Base-by-base conservation (phyloP, 2,888 invertebrate species). In the Mesoligia furuncula region DNA sequence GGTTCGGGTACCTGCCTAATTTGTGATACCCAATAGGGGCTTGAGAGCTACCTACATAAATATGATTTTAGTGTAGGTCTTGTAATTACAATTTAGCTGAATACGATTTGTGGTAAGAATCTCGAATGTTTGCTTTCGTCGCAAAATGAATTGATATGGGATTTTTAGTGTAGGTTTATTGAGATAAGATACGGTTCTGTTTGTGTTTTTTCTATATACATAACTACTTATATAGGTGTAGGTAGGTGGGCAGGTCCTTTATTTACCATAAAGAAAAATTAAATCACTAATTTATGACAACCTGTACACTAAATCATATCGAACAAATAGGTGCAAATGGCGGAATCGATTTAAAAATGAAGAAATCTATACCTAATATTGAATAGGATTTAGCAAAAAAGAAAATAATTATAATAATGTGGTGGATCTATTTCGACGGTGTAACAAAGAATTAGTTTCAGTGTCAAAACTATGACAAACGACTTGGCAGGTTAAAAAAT, bases 1-100 rank as follows among this genome's bases (percentile, higher is more conserved):
- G 83, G 77, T 48, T 72, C 81, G 69, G 83, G 80, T 87, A 83
- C 78, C 71, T 82, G 85, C 83, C 82, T 89, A 89, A 90, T 90
- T 88, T 87, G 85, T 87, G 85, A 87, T 80, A 74, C 79, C 79
- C 76, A 88, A 87, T 88, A 75, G 66, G 51, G 74, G 59, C 69
- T 45, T 27, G n/a, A 20, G 67, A 66, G 62, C 73, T 73, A 78
- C 80, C 70, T 74, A 83, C 85, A 87, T 86, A 87, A 88, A 86
- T 88, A 81, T 72, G 31, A 71, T 59, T 85, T 88, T 81, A 88
- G 78, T 82, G 79, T 71, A 75, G 65, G 69, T 59, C 42, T 39
- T 73, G 61, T 71, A 71, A 88, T 87, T 84, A 79, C 75, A 79
- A 75, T 86, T 78, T 78, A 62, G 65, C 68, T 79, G 73, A 79